Conservation (phyloP, 23 tunicate genomes). For the Botrylloides violaceus region DNA sequence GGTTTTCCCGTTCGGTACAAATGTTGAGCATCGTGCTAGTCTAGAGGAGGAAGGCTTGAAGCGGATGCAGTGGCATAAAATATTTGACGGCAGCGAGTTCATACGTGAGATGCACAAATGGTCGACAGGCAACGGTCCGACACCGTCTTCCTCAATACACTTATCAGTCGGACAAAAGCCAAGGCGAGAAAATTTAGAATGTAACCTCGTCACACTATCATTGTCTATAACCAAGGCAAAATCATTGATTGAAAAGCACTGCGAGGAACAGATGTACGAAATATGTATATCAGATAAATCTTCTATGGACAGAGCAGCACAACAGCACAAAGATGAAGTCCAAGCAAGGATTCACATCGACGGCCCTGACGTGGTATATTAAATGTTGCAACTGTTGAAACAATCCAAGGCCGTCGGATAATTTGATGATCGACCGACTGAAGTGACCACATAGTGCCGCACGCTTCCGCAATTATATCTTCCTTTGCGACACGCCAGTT, state of each 20-base stretch:
- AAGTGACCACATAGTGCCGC: no score
- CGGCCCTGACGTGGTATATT: not conserved
- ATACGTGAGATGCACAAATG: constrained; percentile 19
- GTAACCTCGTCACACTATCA: constrained; percentile 32
- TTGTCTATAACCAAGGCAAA: constrained; percentile 55
- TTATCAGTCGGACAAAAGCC: constrained; percentile 55
- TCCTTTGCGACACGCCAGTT: no score
- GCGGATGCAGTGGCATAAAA: constrained; percentile 43
- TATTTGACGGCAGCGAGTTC: constrained; percentile 52
- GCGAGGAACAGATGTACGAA: constrained; percentile 31
- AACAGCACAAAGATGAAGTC: constrained; percentile 6
- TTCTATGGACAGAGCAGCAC: constrained; percentile 63
- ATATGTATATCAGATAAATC: constrained; percentile 51
- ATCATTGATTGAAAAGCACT: constrained; percentile 19
- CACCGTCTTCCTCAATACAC: constrained; percentile 31
- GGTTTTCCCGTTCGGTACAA: constrained; percentile 28
- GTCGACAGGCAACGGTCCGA: not conserved
- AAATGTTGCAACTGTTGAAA: no score
- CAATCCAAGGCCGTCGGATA: no score
- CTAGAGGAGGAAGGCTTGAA: constrained; percentile 9
- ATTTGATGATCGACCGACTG: no score
- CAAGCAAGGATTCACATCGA: constrained; percentile 12
- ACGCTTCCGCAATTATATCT: no score
- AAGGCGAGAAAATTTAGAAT: not conserved
- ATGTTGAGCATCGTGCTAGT: constrained; percentile 12